A percentile compares a stretch with the other conserved stretches of the same genome.
Evolutionary conservation across 2,888 invertebrate genomes (phyloP).

Genomic region (Polymixis lichenea): DNA sequence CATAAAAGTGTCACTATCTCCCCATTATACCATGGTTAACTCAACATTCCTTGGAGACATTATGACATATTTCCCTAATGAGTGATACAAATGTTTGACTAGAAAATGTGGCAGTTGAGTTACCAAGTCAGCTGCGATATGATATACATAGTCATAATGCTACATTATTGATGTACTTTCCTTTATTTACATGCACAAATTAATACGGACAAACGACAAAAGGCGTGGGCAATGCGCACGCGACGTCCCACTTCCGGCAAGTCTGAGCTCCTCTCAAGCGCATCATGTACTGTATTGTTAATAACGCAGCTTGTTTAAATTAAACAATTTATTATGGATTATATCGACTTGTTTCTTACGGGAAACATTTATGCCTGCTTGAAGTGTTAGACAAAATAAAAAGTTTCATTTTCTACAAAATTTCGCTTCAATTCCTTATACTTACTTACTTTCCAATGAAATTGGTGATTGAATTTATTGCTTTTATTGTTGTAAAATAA

Average conservation of each 20-base stretch:
- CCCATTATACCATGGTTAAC: conserved; percentile 45
- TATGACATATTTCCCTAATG: conserved; percentile 34
- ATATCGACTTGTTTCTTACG: neutral
- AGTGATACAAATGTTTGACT: conserved; percentile 5
- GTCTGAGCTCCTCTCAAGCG: conserved; percentile 76
- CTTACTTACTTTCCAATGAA: conserved; percentile 9
- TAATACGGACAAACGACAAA: conserved; percentile 67
- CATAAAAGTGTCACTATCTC: conserved; percentile 68
- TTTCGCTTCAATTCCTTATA: conserved; percentile 5
- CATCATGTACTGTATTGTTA: conserved; percentile 67
- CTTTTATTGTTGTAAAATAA: conserved; percentile 21
- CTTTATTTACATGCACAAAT: conserved; percentile 73
- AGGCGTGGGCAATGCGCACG: conserved; percentile 73
- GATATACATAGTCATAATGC: conserved; percentile 8
- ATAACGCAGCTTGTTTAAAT: conserved; percentile 26
- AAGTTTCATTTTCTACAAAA: neutral
- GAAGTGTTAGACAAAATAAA: neutral
- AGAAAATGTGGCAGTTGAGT: conserved; percentile 23
- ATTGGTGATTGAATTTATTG: conserved; percentile 23
- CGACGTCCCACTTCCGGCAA: conserved; percentile 80
- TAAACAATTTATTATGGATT: conserved; percentile 4
- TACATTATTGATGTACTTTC: conserved; percentile 70
- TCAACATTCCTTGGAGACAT: conserved; percentile 41
- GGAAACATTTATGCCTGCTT: conserved; percentile 3
- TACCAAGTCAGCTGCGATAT: conserved; percentile 19